phyloP scores from a whole-genome alignment of 2,113 vertebrate genomes.

The Cyanistes caeruleus region DNA sequence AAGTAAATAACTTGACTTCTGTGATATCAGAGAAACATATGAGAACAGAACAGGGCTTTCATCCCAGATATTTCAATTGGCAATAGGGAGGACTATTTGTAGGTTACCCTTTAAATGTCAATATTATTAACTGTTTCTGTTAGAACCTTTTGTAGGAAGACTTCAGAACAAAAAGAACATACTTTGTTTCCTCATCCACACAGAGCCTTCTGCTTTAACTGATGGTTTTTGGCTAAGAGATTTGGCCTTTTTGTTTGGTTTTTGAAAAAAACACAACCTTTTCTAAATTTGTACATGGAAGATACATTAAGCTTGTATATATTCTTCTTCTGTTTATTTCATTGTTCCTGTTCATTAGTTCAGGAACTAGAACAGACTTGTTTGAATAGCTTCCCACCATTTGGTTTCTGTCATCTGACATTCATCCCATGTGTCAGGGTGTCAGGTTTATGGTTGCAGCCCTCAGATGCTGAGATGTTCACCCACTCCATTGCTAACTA shows the following conservation, averaged over 20 bases:
- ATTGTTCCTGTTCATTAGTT: background rate
- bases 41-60: background rate
- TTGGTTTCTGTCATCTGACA: background rate
- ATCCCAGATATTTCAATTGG: background rate
- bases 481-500: background rate
- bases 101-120: background rate
- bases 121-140: conserved; percentile 10
- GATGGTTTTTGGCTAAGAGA: background rate
- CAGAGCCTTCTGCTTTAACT: background rate
- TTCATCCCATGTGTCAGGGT: background rate
- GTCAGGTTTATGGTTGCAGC: conserved; percentile 1
- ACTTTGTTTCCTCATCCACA: conserved; percentile 2
- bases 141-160: background rate
- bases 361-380: background rate
- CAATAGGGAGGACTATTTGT: background rate
- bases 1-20: background rate
- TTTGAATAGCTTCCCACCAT: background rate
- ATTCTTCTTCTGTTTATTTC: background rate
- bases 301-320: background rate
- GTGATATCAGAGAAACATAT: background rate
- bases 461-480: background rate
- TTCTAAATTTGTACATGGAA: background rate
- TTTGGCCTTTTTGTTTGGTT: background rate
- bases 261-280: background rate
- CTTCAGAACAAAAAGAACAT: background rate